These are phyloP conservation scores for Drosophila orena DNA, from an alignment of 1,140 invertebrate genomes.

Conservation along the genomic window DNA sequence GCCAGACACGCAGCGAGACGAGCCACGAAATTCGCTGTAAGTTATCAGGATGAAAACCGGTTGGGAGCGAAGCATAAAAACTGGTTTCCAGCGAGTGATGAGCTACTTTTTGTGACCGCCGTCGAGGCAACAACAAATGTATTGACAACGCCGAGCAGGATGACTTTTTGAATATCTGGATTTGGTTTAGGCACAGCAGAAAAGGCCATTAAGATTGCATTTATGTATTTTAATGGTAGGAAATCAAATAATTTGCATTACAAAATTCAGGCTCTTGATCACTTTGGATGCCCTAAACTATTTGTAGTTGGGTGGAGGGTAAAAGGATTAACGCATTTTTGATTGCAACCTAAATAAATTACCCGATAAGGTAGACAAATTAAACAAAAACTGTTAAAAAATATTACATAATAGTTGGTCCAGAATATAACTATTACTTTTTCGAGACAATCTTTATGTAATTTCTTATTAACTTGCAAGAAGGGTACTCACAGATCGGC, in stretches of 20 bases:
- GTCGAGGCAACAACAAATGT: constrained; percentile 35
- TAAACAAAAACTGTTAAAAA: background rate
- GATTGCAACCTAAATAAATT: background rate
- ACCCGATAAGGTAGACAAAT: background rate
- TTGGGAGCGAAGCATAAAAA: constrained; percentile 58
- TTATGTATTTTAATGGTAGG: constrained; percentile 12
- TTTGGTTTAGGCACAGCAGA: constrained; percentile 22
- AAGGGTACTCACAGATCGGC: constrained; percentile 43
- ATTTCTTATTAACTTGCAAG: background rate
- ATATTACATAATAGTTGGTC: background rate
- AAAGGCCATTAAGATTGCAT: constrained; percentile 23
- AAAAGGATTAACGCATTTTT: background rate
- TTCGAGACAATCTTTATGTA: background rate
- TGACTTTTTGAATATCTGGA: constrained; percentile 51
- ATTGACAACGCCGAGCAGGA: constrained; percentile 46
- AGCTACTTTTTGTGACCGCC: constrained; percentile 54
- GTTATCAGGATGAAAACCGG: constrained; percentile 63
- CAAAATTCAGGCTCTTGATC: too few relatives aligned
- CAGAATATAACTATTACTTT: background rate
- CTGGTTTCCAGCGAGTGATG: constrained; percentile 58
- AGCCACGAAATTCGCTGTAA: constrained; percentile 56
- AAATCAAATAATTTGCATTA: constrained; percentile 6
- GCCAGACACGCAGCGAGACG: constrained; percentile 45
- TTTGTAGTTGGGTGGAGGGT: too few relatives aligned
- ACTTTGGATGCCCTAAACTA: background rate